These are phyloP conservation scores for Magallana nippona DNA, from an alignment of 2,888 invertebrate genomes.

Conservation along the genomic window DNA sequence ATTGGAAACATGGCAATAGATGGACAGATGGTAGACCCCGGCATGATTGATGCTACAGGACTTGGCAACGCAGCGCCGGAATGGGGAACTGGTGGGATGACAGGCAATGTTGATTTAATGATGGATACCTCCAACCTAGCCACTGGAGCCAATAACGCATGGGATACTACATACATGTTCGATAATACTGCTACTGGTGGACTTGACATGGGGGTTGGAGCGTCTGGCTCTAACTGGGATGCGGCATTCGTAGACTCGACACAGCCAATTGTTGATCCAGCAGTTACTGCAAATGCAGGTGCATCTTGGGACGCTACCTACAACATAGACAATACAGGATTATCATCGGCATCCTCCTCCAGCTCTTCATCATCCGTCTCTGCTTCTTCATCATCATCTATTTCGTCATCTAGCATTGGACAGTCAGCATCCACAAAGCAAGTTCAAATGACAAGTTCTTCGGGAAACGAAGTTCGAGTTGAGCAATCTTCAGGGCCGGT, in stretches of 20 bases:
- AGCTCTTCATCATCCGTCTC: not conserved
- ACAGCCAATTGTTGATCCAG: not conserved
- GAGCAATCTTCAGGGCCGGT: not conserved
- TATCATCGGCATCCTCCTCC: not conserved
- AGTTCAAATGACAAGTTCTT: not conserved
- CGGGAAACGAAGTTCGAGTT: not conserved
- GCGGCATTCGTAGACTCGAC: not conserved
- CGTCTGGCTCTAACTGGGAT: slow-evolving; percentile 11
- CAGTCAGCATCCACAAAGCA: not conserved
- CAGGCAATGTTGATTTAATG: slow-evolving; percentile 19
- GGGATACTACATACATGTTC: slow-evolving; percentile 16
- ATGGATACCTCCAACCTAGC: slow-evolving; percentile 15
- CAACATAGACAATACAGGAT: not conserved
- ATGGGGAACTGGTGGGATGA: not conserved
- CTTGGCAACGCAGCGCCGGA: not conserved
- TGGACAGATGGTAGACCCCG: not conserved
- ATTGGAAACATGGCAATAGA: slow-evolving; percentile 8
- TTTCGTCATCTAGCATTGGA: not conserved
- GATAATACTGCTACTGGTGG: slow-evolving; percentile 10
- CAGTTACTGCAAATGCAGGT: not conserved
- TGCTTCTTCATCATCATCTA: not conserved
- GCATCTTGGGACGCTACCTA: not conserved
- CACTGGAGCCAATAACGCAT: not conserved
- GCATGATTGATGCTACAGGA: slow-evolving; percentile 13
- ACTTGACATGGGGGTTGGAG: not conserved